phyloP scores from a whole-genome alignment of 1,140 invertebrate species.

The Temnothorax nylanderi region DNA sequence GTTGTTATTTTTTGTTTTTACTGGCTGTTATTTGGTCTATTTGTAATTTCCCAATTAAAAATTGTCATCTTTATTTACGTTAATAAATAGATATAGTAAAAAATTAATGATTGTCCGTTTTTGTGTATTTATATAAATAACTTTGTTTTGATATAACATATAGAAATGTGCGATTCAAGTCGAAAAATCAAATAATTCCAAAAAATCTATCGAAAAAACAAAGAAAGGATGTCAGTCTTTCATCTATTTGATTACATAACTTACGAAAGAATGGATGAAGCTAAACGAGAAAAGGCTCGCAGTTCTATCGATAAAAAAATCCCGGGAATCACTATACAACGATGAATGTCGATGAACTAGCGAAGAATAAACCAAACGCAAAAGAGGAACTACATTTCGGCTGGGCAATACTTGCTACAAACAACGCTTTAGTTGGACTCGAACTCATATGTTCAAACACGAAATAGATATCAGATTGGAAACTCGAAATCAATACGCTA shows the following conservation, averaged over 20 bases:
- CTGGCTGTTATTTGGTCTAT: neutral
- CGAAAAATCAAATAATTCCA: neutral
- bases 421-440: neutral
- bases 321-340: neutral
- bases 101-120: neutral
- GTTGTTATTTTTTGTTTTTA: neutral
- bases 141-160: neutral
- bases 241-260: constrained; percentile 5
- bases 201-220: neutral
- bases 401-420: constrained; percentile 4
- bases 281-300: neutral
- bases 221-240: neutral
- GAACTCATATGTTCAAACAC: neutral
- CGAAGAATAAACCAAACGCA: neutral
- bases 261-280: neutral
- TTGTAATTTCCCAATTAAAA: neutral
- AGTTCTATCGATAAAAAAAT: constrained; percentile 8
- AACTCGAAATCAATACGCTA: neutral
- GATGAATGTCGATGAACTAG: neutral
- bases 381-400: neutral
- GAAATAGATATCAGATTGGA: neutral
- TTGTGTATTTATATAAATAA: neutral
- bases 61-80: neutral
- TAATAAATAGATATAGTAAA: neutral
- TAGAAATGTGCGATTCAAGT: neutral